These are phyloP conservation scores for Drosophila suzukii DNA, from an alignment of 1,140 invertebrate genomes.

Conservation along the genomic window DNA sequence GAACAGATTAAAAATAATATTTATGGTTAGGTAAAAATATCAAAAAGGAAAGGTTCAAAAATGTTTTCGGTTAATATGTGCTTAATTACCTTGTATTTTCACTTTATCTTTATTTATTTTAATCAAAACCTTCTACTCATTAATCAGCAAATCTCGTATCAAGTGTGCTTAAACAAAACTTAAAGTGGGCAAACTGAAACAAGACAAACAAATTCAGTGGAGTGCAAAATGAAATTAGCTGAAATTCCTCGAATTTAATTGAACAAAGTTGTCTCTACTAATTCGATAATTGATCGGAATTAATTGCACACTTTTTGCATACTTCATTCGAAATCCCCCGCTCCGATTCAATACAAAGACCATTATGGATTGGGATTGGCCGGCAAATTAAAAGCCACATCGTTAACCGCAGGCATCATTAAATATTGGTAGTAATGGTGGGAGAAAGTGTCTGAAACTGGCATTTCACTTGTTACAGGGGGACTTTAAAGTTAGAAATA, in stretches of 20 bases:
- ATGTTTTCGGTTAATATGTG: too few relatives aligned
- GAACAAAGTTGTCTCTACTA: constrained; percentile 24
- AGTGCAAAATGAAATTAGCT: constrained; percentile 43
- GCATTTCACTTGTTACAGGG: constrained; percentile 26
- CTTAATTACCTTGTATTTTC: too few relatives aligned
- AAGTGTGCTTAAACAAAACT: neutral
- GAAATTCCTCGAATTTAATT: constrained; percentile 41
- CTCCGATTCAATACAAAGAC: neutral
- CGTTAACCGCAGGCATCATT: constrained; percentile 47
- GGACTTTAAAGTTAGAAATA: neutral
- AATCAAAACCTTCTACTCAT: neutral
- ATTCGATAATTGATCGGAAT: constrained; percentile 49
- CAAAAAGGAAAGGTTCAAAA: too few relatives aligned
- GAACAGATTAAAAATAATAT: neutral
- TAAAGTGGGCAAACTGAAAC: constrained; percentile 1
- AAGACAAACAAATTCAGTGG: constrained; percentile 19
- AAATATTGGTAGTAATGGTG: constrained; percentile 1
- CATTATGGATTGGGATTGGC: neutral
- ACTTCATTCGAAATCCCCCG: constrained; percentile 18
- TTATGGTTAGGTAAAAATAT: too few relatives aligned
- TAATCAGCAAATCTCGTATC: neutral
- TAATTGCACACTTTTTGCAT: constrained; percentile 45
- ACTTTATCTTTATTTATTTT: too few relatives aligned
- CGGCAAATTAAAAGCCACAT: constrained; percentile 38
- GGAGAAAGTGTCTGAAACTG: constrained; percentile 25